A percentile compares a stretch with the other conserved stretches of the same genome.
Evolutionary conservation across 2,888 invertebrate species (phyloP).

Genomic region (Anarsia innoxiella): DNA sequence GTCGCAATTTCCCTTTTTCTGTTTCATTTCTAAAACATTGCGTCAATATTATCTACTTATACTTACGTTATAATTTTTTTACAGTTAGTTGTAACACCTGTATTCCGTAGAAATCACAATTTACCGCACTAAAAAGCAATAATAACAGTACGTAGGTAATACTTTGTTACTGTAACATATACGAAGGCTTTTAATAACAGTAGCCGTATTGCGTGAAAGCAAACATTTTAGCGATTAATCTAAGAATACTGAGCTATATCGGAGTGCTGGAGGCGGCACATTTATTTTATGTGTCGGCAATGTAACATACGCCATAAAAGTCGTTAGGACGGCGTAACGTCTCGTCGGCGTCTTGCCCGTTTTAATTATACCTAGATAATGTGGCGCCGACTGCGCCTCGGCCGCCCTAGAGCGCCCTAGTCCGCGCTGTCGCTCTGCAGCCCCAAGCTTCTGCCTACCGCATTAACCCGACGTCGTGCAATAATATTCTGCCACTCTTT

Average conservation of each 20-base stretch:
- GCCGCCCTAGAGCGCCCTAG: slow-evolving; percentile 20
- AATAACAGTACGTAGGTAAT: neutral
- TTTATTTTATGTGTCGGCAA: slow-evolving; percentile 74
- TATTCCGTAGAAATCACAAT: neutral
- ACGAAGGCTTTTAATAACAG: slow-evolving; percentile 32
- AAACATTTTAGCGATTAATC: slow-evolving; percentile 72
- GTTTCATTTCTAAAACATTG: too few species aligned
- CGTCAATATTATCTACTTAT: too few species aligned
- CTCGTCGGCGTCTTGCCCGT: slow-evolving; percentile 70
- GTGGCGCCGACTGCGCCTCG: slow-evolving; percentile 53
- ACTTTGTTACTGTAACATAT: slow-evolving; percentile 4
- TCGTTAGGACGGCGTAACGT: slow-evolving; percentile 73
- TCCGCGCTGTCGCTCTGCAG: slow-evolving; percentile 26
- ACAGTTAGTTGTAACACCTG: neutral
- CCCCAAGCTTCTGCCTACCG: slow-evolving; percentile 36
- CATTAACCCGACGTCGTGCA: slow-evolving; percentile 61
- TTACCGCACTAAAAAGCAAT: neutral
- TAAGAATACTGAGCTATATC: slow-evolving; percentile 60
- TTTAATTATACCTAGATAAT: slow-evolving; percentile 72
- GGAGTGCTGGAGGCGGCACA: slow-evolving; percentile 65
- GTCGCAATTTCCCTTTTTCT: neutral
- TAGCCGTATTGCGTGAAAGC: slow-evolving; percentile 55
- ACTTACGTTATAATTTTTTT: too few species aligned
- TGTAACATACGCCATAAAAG: slow-evolving; percentile 75
- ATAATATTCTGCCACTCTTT: slow-evolving; percentile 55